phyloP scores from a whole-genome alignment of 2,797 vertebrate species.

The Cercopithecus hamlyni region DNA sequence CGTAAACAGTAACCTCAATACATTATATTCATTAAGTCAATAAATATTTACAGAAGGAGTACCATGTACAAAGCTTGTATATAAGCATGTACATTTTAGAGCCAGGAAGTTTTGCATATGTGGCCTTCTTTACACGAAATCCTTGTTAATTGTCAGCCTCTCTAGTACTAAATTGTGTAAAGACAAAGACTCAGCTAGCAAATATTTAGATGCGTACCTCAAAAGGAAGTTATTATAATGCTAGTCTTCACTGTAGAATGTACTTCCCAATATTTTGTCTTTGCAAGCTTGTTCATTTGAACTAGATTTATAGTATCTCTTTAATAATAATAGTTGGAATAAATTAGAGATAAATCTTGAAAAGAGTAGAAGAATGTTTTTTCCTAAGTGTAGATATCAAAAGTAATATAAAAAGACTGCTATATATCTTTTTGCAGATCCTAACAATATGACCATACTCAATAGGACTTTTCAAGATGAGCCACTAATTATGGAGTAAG shows the following conservation, averaged over 20 bases:
- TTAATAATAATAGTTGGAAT: neutral
- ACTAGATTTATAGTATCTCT: neutral
- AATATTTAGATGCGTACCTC: neutral
- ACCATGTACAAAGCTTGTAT: neutral
- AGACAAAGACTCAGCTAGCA: neutral
- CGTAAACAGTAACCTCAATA: neutral
- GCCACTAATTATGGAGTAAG: constrained; percentile 98
- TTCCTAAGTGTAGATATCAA: neutral
- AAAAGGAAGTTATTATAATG: neutral
- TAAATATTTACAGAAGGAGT: neutral
- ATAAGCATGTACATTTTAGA: neutral
- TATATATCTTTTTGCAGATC: constrained; percentile 84
- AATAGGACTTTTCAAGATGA: constrained; percentile 93
- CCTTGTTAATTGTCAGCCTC: neutral
- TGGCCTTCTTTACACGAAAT: neutral
- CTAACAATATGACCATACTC: constrained; percentile 84
- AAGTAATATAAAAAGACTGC: neutral
- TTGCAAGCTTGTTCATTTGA: neutral
- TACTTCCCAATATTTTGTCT: neutral
- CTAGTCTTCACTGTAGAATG: neutral
- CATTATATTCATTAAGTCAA: too few species aligned
- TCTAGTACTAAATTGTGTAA: neutral
- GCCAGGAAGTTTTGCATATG: neutral
- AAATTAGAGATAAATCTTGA: neutral
- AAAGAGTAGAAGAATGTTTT: constrained; percentile 24